A percentile compares a stretch with the other conserved stretches of the same genome.
These are phyloP conservation scores for Parus major DNA, from an alignment of 2,113 vertebrate species.

Conservation along the genomic window DNA sequence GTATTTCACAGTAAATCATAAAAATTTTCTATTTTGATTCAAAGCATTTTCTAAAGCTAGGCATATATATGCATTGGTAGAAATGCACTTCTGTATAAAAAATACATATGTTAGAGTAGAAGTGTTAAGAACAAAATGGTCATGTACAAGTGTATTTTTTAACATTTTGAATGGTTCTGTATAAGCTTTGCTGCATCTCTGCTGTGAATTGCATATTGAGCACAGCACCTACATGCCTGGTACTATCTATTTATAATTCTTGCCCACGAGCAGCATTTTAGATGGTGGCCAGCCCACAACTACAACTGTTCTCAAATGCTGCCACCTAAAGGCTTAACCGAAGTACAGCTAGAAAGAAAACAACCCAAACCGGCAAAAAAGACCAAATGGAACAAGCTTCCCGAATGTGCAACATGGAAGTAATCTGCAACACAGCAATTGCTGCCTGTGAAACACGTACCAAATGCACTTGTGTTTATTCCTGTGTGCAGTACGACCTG, in stretches of 20 bases:
- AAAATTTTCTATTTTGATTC: background rate
- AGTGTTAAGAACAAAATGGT: background rate
- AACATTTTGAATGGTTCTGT: background rate
- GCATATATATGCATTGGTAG: background rate
- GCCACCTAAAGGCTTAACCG: slow-evolving; percentile 70
- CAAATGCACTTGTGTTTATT: background rate
- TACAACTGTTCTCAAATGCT: slow-evolving; percentile 74
- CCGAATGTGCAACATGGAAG: background rate
- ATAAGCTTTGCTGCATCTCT: background rate
- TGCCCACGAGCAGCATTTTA: background rate
- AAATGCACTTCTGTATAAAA: background rate
- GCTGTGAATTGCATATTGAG: background rate
- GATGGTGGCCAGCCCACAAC: background rate
- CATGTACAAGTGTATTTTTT: background rate
- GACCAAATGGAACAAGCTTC: background rate
- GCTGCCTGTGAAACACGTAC: background rate
- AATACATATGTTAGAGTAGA: background rate
- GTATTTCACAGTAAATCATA: background rate
- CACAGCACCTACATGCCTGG: background rate
- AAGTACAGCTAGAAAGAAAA: background rate
- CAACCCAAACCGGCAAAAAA: background rate
- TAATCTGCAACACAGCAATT: background rate
- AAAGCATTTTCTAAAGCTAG: background rate
- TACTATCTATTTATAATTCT: background rate
- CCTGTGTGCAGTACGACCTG: too few relatives aligned